phyloP scores from a whole-genome alignment of 2,888 invertebrate genomes.

The Bhutanitis thaidina region DNA sequence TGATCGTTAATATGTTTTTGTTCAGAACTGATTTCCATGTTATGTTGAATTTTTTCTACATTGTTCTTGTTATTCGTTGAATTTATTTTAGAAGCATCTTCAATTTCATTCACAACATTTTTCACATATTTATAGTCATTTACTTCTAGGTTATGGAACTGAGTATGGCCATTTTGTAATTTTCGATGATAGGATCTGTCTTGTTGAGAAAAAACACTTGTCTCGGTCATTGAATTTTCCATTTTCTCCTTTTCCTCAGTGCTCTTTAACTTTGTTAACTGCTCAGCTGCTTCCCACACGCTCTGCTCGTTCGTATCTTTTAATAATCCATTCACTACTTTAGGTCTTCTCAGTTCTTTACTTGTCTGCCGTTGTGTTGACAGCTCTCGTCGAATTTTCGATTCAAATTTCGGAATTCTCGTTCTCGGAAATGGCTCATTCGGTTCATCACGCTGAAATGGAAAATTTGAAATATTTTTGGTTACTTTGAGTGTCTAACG shows the following conservation, averaged over 20 bases:
- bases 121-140: not conserved
- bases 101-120: conserved; percentile 2
- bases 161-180: too few species aligned
- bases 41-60: not conserved
- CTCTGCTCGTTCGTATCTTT: conserved; percentile 15
- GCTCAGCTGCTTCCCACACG: conserved; percentile 7
- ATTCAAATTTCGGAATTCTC: not conserved
- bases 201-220: not conserved
- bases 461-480: too few species aligned
- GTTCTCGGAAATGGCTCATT: conserved; percentile 5
- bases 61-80: not conserved
- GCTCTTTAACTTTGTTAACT: not conserved
- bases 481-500: too few species aligned
- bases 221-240: too few species aligned
- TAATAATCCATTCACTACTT: conserved; percentile 10
- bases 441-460: conserved; percentile 11
- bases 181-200: too few species aligned
- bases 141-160: too few species aligned
- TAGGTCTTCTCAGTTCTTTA: conserved; percentile 10
- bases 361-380: conserved; percentile 3
- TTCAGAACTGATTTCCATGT: not conserved
- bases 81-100: not conserved
- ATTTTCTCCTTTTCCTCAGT: not conserved
- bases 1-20: not conserved
- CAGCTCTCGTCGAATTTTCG: not conserved